Evolutionary conservation across 2,797 vertebrate species (phyloP).

Genomic region (Erethizon dorsatum): DNA sequence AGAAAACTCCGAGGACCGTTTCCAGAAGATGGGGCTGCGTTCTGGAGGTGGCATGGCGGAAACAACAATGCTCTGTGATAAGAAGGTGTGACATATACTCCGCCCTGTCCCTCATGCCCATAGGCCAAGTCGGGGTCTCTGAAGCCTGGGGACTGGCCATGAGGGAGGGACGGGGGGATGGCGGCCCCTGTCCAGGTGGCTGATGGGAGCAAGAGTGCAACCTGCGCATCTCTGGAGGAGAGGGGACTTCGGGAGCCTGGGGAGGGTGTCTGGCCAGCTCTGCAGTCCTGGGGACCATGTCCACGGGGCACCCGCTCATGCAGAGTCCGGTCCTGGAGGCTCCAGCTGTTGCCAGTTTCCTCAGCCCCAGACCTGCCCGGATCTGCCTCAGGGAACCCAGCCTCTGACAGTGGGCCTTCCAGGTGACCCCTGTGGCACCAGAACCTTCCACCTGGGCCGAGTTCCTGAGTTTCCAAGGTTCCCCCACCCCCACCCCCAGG

Average conservation of each 20-base stretch:
- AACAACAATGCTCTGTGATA: not conserved
- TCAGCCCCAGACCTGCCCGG: no score
- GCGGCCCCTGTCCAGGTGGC: not conserved
- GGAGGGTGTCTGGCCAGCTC: not conserved
- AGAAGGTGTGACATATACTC: no score
- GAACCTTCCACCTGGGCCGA: not conserved
- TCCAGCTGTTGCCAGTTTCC: not conserved
- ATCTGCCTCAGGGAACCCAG: not conserved
- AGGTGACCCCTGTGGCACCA: not conserved
- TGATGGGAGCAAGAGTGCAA: not conserved
- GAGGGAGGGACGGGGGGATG: not conserved
- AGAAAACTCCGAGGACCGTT: not conserved
- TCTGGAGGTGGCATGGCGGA: rapidly evolving
- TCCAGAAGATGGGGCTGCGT: not conserved
- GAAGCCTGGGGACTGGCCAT: not conserved
- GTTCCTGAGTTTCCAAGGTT: not conserved
- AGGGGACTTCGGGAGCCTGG: not conserved
- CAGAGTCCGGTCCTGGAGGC: not conserved
- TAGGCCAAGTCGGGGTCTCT: not conserved
- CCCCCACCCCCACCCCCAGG: no score
- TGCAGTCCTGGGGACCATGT: not conserved
- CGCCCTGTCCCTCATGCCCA: not conserved
- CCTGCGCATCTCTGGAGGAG: not conserved
- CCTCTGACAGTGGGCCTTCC: not conserved
- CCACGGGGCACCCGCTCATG: not conserved